These are phyloP conservation scores for Aphelinus atriplicis DNA, from an alignment of 1,140 invertebrate genomes.

Conservation along the genomic window DNA sequence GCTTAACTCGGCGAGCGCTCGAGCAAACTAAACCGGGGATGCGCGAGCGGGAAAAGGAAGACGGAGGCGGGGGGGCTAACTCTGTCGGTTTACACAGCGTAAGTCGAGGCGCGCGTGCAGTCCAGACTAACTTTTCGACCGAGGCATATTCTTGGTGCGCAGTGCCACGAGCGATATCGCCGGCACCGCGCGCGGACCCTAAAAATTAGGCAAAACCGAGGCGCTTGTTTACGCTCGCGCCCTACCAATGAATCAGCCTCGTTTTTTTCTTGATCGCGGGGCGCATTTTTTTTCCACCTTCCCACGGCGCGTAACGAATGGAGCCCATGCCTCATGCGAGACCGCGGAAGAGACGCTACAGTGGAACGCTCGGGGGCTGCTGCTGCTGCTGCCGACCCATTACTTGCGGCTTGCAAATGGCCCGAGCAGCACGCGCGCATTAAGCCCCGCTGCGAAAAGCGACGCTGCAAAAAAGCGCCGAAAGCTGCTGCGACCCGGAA, in stretches of 20 bases:
- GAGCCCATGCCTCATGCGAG: slow-evolving; percentile 56
- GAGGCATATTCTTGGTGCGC: too few relatives aligned
- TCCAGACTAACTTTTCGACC: not conserved
- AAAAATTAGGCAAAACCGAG: not conserved
- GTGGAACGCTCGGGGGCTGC: slow-evolving; percentile 30
- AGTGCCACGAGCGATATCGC: too few relatives aligned
- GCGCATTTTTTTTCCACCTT: slow-evolving; percentile 47
- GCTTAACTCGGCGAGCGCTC: slow-evolving; percentile 33
- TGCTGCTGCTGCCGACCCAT: slow-evolving; percentile 47
- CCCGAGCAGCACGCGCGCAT: slow-evolving; percentile 52
- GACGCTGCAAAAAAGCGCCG: slow-evolving; percentile 35
- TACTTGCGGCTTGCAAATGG: slow-evolving; percentile 55
- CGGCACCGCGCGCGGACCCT: too few relatives aligned
- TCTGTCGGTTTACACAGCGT: not conserved
- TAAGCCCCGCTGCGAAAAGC: slow-evolving; percentile 47
- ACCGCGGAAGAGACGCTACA: slow-evolving; percentile 43
- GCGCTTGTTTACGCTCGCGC: slow-evolving; percentile 25
- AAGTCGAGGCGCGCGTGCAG: not conserved
- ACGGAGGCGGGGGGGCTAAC: not conserved
- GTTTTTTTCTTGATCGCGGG: slow-evolving; percentile 39
- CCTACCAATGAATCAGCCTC: not conserved
- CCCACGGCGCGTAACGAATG: slow-evolving; percentile 54
- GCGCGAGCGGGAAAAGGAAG: not conserved
- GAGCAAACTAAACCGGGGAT: slow-evolving; percentile 25
- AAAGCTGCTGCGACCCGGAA: not conserved